These are phyloP conservation scores for Calcarius lapponicus DNA, from an alignment of 2,797 vertebrate species.

Conservation along the genomic window DNA sequence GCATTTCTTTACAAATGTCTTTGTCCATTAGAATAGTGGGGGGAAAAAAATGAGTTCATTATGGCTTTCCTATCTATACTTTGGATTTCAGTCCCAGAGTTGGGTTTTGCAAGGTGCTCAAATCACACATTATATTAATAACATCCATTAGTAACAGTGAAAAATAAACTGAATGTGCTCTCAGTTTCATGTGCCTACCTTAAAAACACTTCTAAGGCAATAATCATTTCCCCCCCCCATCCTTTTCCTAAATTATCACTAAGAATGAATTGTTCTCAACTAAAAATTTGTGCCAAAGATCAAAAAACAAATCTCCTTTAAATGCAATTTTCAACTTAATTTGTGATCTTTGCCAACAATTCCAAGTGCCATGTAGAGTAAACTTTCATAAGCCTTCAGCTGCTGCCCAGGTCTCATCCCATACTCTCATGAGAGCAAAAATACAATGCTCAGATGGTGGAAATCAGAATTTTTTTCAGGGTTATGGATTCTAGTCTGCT, in stretches of 20 bases:
- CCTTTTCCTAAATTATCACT: neutral
- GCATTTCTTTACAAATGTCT: neutral
- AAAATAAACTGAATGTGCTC: neutral
- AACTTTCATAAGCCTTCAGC: neutral
- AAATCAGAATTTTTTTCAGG: neutral
- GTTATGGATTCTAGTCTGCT: neutral
- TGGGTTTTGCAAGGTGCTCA: neutral
- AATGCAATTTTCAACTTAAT: neutral
- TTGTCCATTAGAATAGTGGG: neutral
- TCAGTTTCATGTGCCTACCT: neutral
- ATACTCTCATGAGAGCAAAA: neutral
- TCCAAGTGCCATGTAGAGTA: neutral
- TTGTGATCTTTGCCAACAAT: neutral
- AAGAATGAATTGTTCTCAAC: neutral
- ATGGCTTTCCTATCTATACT: neutral
- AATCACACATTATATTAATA: neutral
- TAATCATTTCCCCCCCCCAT: accelerated
- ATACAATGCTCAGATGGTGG: neutral
- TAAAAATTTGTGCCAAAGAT: neutral
- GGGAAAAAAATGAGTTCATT: neutral
- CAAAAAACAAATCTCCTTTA: neutral
- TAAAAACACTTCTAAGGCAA: neutral
- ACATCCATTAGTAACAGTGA: neutral
- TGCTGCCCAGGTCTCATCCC: neutral
- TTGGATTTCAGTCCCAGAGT: neutral